phyloP scores from a whole-genome alignment of 2,113 vertebrate species.

The Aldabrachelys gigantea region DNA sequence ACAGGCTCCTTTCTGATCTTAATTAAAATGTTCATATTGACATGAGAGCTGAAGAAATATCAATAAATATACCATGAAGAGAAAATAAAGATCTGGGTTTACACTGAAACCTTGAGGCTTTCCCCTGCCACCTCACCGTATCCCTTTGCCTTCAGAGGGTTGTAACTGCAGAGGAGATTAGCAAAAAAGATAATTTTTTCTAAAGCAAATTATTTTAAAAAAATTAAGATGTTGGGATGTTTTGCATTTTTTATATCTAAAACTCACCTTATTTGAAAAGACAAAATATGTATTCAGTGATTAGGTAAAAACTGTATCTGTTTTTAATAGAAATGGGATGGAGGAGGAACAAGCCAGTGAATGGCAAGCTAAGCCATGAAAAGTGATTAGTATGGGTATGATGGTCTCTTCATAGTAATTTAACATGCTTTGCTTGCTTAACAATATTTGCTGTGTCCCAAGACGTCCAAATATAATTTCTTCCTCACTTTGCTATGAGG shows the following conservation, averaged over 20 bases:
- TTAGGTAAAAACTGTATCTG: background rate
- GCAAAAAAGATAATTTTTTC: background rate
- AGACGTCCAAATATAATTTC: background rate
- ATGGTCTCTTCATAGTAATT: background rate
- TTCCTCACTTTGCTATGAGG: background rate
- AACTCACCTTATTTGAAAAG: background rate
- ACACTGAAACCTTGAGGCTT: background rate
- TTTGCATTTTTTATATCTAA: background rate
- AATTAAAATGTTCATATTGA: background rate
- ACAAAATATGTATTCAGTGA: background rate
- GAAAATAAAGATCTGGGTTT: background rate
- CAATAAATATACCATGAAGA: background rate
- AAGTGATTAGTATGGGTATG: background rate
- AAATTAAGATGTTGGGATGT: background rate
- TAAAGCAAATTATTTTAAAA: background rate
- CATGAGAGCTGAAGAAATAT: background rate
- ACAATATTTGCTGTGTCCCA: background rate
- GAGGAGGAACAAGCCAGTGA: background rate
- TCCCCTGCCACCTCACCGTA: background rate
- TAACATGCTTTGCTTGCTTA: background rate
- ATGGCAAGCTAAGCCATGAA: background rate
- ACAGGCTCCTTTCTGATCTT: background rate
- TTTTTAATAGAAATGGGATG: background rate
- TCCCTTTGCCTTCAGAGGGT: background rate
- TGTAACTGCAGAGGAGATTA: background rate